Evolutionary conservation across 2,113 vertebrate genomes (phyloP).

Genomic region (Platysternon megacephalum): DNA sequence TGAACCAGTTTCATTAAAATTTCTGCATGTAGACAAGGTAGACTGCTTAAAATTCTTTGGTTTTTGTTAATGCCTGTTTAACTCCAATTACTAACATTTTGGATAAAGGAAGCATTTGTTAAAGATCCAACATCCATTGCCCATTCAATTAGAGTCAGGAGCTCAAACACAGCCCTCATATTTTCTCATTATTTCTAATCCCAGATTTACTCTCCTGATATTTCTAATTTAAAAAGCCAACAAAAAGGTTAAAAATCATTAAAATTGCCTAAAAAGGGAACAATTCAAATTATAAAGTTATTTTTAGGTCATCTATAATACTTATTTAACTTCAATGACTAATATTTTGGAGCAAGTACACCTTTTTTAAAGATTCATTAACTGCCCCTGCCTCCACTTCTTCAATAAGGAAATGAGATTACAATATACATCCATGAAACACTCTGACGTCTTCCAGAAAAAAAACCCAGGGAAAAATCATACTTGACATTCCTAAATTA

Average conservation of each 20-base stretch:
- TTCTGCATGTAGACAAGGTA: background rate
- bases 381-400: background rate
- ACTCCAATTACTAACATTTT: background rate
- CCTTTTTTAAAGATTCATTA: background rate
- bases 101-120: background rate
- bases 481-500: background rate
- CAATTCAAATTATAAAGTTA: background rate
- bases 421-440: background rate
- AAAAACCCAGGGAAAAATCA: background rate
- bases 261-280: background rate
- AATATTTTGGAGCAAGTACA: background rate
- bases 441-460: background rate
- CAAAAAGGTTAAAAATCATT: background rate
- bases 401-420: background rate
- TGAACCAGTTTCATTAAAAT: background rate
- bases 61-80: background rate
- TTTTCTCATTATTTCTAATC: background rate
- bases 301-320: background rate
- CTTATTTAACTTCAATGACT: background rate
- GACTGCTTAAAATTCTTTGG: background rate
- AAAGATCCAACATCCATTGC: background rate
- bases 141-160: background rate
- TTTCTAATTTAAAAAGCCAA: background rate
- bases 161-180: background rate
- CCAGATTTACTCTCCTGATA: background rate